Base-by-base conservation (phyloP, 2,888 invertebrate species). In the Hyppa rectilinea region DNA sequence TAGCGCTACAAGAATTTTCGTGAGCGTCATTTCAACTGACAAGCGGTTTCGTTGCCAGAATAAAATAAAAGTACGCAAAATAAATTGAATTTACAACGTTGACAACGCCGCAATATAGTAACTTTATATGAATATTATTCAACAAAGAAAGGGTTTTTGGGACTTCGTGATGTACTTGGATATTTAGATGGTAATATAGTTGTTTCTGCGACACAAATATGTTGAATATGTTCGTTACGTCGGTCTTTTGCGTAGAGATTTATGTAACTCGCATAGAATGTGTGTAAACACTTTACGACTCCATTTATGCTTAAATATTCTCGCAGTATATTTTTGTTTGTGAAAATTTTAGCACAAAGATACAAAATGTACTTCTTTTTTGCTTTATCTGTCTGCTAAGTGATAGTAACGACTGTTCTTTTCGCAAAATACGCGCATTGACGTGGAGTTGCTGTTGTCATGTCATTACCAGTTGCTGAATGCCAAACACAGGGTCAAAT, bases 61-160 rank as follows among this genome's bases (percentile, higher is more conserved):
- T n/a, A 66, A 71, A 77, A 66, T 53, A 73, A 71, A 74, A 67
- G 49, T 36, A 75, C 66, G 61, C 55, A 71, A 56, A 71, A 68
- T 68, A 71, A 80, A 73, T 80, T 75, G 49, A 80, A 75, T 80
- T 66, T 71, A 68, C 40, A 72, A 77, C 69, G 70, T 77, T 65
- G 73, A 70, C 70, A 68, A 80, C 47, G 34, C 47, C 64, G 53
- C 55, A 58, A 68, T 77, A 77, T 69, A 56, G 70, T 77, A 56
- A 66, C 55, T 77, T 73, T 74, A 73, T 80, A 71, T 58, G 73
- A 73, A 81, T 77, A 77, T 74, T 80, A 77, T 80, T 65, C 78
- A 61, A 71, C n/a, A 55, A 62, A 71, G 38, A 62, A 65, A 80
- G 67, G 66, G 73, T 77, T 77, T 75, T 69, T 49, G 65, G 70